A percentile compares a stretch with the other conserved stretches of the same genome.
phyloP scores from a whole-genome alignment of 1,140 invertebrate genomes.

The Drosophila guanche region DNA sequence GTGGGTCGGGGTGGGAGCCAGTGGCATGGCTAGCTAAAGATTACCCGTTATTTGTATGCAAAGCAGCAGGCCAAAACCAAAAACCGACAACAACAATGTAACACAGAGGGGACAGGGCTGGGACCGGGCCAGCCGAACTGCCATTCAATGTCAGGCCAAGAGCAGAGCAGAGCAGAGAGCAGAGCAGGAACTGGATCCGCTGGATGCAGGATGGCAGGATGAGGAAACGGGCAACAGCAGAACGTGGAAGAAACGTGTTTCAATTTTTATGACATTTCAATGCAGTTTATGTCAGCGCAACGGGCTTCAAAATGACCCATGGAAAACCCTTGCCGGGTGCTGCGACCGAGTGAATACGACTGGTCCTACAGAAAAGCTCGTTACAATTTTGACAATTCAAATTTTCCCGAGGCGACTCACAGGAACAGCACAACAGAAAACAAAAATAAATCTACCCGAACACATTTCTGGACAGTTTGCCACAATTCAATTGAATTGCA shows the following conservation, averaged over 20 bases:
- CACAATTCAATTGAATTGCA: slow-evolving; percentile 75
- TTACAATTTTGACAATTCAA: slow-evolving; percentile 79
- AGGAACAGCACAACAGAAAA: slow-evolving; percentile 17
- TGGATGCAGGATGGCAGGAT: neutral
- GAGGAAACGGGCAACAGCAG: slow-evolving; percentile 21
- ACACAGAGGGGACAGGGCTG: slow-evolving; percentile 5
- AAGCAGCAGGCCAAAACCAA: slow-evolving; percentile 58
- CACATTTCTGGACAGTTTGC: slow-evolving; percentile 67
- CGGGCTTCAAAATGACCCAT: slow-evolving; percentile 38
- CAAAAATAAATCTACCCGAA: slow-evolving; percentile 15
- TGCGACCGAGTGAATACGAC: neutral
- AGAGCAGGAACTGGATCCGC: slow-evolving; percentile 3
- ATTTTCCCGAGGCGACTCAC: slow-evolving; percentile 51
- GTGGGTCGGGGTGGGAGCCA: neutral
- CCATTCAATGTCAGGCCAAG: slow-evolving; percentile 51
- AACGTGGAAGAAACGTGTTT: slow-evolving; percentile 65
- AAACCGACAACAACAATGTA: slow-evolving; percentile 29
- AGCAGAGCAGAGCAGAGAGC: neutral
- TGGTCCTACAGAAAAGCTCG: slow-evolving; percentile 40
- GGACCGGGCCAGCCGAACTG: slow-evolving; percentile 34
- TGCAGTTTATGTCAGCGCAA: slow-evolving; percentile 80
- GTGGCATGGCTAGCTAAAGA: slow-evolving; percentile 38
- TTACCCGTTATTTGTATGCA: slow-evolving; percentile 75
- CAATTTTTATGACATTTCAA: slow-evolving; percentile 82
- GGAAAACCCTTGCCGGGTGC: neutral